Percentiles rank a stretch among this genome's conserved stretches.
Evolutionary conservation across 2,888 invertebrate genomes (phyloP).

Genomic region (Microdon myrmicae): DNA sequence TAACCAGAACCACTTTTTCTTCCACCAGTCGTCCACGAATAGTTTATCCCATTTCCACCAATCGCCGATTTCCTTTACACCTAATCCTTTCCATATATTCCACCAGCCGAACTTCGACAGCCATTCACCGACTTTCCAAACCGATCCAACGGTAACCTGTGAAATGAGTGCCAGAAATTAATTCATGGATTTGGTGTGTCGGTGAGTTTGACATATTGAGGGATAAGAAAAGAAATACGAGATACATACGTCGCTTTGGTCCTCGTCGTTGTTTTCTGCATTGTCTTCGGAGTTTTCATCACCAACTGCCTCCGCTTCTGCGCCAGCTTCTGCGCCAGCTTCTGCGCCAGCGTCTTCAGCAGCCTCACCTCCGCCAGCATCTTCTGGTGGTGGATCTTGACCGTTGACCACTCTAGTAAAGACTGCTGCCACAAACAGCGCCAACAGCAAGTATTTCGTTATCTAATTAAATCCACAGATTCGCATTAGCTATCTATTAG

Average conservation of each 20-base stretch:
- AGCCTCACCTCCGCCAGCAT: neutral
- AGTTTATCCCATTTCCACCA: slow-evolving; percentile 45
- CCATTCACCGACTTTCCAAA: slow-evolving; percentile 35
- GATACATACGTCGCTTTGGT: too few species aligned
- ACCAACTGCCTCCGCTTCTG: neutral
- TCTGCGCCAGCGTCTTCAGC: slow-evolving; percentile 3
- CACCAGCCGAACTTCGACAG: slow-evolving; percentile 42
- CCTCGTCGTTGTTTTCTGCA: neutral
- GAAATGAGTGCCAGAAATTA: too few species aligned
- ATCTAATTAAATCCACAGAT: too few species aligned
- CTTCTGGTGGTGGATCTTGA: slow-evolving; percentile 2
- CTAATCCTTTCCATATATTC: slow-evolving; percentile 43
- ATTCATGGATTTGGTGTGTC: too few species aligned
- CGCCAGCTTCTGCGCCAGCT: neutral
- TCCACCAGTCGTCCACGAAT: slow-evolving; percentile 25
- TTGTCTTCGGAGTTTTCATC: neutral
- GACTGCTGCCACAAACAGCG: slow-evolving; percentile 29
- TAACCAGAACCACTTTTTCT: slow-evolving; percentile 20
- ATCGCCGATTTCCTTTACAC: slow-evolving; percentile 29
- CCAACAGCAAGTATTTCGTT: slow-evolving; percentile 33
- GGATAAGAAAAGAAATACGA: too few species aligned
- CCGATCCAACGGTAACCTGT: slow-evolving; percentile 26
- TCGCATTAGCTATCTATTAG: too few species aligned
- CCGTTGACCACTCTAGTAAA: slow-evolving; percentile 22
- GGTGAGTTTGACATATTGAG: too few species aligned